phyloP scores from a whole-genome alignment of 2,888 invertebrate species.

The Lithophane semibrunnea region DNA sequence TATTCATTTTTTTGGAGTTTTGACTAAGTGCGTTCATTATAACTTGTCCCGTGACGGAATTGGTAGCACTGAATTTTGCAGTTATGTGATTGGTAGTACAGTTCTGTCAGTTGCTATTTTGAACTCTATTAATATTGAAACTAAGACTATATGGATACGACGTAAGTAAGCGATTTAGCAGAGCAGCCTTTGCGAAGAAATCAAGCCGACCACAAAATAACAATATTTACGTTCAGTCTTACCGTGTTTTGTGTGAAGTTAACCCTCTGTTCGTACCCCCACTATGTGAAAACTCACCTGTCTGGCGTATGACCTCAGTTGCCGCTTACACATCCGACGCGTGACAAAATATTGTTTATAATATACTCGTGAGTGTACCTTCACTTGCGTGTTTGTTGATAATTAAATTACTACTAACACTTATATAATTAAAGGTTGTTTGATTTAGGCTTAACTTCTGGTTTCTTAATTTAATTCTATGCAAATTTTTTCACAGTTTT shows the following conservation, averaged over 20 bases:
- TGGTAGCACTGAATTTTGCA: too few species aligned
- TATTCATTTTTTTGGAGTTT: too few species aligned
- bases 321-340: constrained; percentile 21
- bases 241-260: background rate
- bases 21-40: too few species aligned
- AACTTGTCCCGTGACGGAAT: too few species aligned
- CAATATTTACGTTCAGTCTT: background rate
- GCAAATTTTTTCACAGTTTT: background rate
- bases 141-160: background rate
- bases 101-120: too few species aligned
- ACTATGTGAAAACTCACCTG: background rate
- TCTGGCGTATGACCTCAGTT: constrained; percentile 31
- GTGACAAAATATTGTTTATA: constrained; percentile 44
- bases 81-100: too few species aligned
- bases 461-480: background rate
- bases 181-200: background rate
- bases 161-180: background rate
- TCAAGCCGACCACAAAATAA: background rate
- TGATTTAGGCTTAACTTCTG: constrained; percentile 43
- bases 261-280: background rate
- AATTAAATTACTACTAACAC: constrained; percentile 41
- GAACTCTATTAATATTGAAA: too few species aligned
- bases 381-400: constrained; percentile 38
- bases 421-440: constrained; percentile 38
- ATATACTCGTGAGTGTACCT: constrained; percentile 6